Evolutionary conservation across 2,888 invertebrate genomes (phyloP).

Genomic region (Himalopsyche kuldschensis): DNA sequence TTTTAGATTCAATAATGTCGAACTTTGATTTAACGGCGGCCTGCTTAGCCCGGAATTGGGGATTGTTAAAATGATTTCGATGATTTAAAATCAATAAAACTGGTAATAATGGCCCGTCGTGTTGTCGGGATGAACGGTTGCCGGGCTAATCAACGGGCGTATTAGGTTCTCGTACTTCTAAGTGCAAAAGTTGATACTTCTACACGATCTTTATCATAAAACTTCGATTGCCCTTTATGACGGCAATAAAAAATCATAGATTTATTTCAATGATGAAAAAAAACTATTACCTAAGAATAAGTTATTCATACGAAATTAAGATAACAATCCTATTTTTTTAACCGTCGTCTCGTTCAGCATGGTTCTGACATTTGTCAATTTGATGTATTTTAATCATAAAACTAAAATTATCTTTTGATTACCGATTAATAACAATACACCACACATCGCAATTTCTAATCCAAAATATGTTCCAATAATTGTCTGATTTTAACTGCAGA

Average conservation of each 20-base stretch:
- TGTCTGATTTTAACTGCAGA: too few species aligned
- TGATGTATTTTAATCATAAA: too few species aligned
- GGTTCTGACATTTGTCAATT: too few species aligned
- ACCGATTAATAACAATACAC: too few species aligned
- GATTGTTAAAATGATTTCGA: background rate
- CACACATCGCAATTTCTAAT: too few species aligned
- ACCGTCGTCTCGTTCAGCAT: too few species aligned
- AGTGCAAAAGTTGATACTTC: background rate
- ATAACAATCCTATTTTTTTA: too few species aligned
- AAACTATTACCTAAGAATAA: background rate
- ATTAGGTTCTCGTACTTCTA: background rate
- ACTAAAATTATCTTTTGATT: too few species aligned
- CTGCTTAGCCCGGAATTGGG: background rate
- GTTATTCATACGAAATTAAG: background rate
- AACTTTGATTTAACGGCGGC: background rate
- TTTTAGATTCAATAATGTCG: background rate
- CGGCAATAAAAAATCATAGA: background rate
- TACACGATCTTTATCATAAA: background rate
- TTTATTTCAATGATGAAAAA: background rate
- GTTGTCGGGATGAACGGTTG: background rate
- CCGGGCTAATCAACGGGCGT: background rate
- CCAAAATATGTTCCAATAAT: too few species aligned
- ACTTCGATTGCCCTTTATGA: background rate
- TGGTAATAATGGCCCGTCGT: background rate
- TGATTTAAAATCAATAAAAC: constrained; percentile 1